These are phyloP conservation scores for Stomorhina lunata DNA, from an alignment of 2,888 invertebrate species.

Conservation along the genomic window DNA sequence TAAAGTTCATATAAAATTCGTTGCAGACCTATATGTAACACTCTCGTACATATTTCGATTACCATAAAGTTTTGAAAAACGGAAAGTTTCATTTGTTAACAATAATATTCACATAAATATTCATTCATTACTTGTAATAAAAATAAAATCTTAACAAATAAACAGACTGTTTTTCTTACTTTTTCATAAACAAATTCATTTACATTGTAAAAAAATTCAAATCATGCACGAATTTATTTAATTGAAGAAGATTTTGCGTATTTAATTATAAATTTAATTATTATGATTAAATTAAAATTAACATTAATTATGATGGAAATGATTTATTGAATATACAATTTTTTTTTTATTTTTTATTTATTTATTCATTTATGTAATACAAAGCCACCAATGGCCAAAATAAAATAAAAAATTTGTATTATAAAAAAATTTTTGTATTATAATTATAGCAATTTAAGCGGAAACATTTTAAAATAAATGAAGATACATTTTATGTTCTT, in stretches of 20 bases:
- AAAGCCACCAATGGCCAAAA: too few relatives aligned
- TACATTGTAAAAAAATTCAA: constrained; percentile 2
- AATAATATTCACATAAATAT: neutral
- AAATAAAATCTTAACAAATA: constrained; percentile 29
- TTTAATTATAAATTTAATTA: neutral
- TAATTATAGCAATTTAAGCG: too few relatives aligned
- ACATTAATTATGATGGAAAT: neutral
- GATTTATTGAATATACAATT: too few relatives aligned
- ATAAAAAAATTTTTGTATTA: too few relatives aligned
- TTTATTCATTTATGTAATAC: too few relatives aligned
- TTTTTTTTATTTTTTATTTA: too few relatives aligned
- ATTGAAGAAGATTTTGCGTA: neutral
- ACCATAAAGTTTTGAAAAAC: constrained; percentile 1
- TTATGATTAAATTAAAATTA: neutral
- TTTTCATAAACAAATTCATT: neutral
- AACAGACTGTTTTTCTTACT: neutral
- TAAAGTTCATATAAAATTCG: too few relatives aligned
- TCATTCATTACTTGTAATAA: neutral
- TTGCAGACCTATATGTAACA: too few relatives aligned
- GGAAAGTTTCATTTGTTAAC: constrained; percentile 51
- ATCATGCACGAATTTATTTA: neutral
- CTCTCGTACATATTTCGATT: too few relatives aligned
- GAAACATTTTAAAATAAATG: too few relatives aligned
- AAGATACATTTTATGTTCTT: too few relatives aligned
- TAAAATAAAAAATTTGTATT: too few relatives aligned